Conservation (phyloP, 2,113 vertebrate species). For the Xenopus borealis region DNA sequence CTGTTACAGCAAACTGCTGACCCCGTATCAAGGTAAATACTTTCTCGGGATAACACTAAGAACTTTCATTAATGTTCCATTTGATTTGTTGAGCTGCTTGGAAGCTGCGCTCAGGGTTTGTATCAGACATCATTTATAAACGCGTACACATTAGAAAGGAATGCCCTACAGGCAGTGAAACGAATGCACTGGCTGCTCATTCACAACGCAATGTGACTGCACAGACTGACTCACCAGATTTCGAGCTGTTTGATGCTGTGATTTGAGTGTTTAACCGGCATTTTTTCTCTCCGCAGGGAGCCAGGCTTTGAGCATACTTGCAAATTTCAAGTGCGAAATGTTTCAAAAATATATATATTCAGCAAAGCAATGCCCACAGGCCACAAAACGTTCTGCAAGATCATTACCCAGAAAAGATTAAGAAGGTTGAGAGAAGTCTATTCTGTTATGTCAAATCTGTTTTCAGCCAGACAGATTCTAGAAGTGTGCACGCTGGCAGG, state of each 20-base stretch:
- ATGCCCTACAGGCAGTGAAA: constrained; percentile 35
- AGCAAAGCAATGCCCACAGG: constrained; percentile 46
- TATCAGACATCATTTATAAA: constrained; percentile 36
- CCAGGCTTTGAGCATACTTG: constrained; percentile 46
- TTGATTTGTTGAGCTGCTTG: constrained; percentile 32
- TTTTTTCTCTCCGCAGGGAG: constrained; percentile 43
- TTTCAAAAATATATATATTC: constrained; percentile 48
- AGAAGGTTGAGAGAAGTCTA: constrained; percentile 15
- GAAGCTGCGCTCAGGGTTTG: constrained; percentile 34
- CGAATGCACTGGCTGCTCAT: constrained; percentile 33
- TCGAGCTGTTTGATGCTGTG: constrained; percentile 21
- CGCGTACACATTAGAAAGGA: constrained; percentile 41
- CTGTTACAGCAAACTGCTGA: constrained; percentile 45
- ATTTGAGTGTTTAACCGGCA: constrained; percentile 24
- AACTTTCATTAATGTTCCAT: constrained; percentile 18
- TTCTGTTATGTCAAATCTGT: constrained; percentile 28
- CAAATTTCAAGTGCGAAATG: constrained; percentile 46
- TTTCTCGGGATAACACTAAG: constrained; percentile 18
- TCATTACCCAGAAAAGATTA: constrained; percentile 40
- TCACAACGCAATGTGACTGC: constrained; percentile 35
- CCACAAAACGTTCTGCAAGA: constrained; percentile 30
- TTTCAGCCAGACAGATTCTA: constrained; percentile 11
- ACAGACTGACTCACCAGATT: constrained; percentile 33
- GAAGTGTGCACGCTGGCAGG: not conserved
- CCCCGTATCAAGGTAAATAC: constrained; percentile 35